phyloP scores from a whole-genome alignment of 2,888 invertebrate genomes.

The Pollenia amentaria region DNA sequence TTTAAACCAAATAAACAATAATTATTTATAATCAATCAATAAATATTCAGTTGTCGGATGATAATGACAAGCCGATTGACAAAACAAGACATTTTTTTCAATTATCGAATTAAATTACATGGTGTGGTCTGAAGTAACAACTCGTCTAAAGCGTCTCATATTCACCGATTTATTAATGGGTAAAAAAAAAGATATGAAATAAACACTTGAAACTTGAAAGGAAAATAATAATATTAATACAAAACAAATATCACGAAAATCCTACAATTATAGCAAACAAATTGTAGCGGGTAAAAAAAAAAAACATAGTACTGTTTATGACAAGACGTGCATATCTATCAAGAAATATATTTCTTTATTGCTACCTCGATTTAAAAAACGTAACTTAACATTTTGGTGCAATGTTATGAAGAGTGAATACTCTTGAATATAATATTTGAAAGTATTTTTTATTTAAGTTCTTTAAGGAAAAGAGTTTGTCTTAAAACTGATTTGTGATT shows the following conservation, averaged over 20 bases:
- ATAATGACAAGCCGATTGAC: conserved; percentile 12
- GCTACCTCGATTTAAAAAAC: too few species aligned
- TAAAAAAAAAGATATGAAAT: neutral
- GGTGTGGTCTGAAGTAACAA: conserved; percentile 15
- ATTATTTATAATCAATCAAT: conserved; percentile 19
- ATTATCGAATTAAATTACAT: conserved; percentile 55
- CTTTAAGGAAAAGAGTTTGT: too few species aligned
- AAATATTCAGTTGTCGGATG: conserved; percentile 34
- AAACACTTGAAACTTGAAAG: conserved; percentile 2
- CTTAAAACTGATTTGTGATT: too few species aligned
- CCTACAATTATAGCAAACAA: conserved; percentile 22
- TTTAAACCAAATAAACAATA: conserved; percentile 29
- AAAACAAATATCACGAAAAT: conserved; percentile 37
- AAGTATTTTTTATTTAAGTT: too few species aligned
- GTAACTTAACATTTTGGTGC: too few species aligned
- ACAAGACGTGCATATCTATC: too few species aligned
- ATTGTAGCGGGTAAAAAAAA: neutral
- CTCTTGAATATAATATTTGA: too few species aligned
- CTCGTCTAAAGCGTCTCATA: conserved; percentile 18
- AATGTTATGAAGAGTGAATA: too few species aligned
- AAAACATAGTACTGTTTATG: too few species aligned
- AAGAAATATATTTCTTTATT: too few species aligned
- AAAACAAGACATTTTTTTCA: conserved; percentile 1
- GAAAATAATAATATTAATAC: neutral
- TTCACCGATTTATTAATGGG: conserved; percentile 31